A percentile compares a stretch with the other conserved stretches of the same genome.
These are phyloP conservation scores for Sylvilagus bachmani DNA, from an alignment of 2,113 vertebrate species.

Conservation along the genomic window DNA sequence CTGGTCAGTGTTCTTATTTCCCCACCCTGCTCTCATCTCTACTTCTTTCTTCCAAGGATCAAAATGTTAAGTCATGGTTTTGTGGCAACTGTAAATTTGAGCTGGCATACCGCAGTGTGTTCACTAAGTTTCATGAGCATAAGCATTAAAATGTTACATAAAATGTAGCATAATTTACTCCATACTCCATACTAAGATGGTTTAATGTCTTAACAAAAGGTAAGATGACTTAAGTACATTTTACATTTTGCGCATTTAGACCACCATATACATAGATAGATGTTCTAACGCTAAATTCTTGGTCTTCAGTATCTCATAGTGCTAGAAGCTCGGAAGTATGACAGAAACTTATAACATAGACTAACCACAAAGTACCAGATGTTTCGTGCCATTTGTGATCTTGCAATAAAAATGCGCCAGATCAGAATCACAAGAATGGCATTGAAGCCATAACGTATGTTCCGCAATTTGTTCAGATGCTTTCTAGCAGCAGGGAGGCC, in stretches of 20 bases:
- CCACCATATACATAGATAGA: no score
- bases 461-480: constrained; percentile 91
- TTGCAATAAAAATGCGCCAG: constrained; percentile 93
- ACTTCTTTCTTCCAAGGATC: background rate
- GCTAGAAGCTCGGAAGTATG: constrained; percentile 99
- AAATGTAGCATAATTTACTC: constrained; percentile 83
- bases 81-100: no score
- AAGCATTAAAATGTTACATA: constrained; percentile 1
- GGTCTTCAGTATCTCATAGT: constrained; percentile 96
- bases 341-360: constrained; percentile 99
- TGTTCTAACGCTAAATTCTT: no score
- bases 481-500: no score
- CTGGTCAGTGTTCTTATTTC: constrained; percentile 87
- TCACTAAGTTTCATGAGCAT: no score
- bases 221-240: constrained; percentile 88
- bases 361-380: constrained; percentile 99
- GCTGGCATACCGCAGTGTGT: no score
- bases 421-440: constrained; percentile 91
- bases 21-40: constrained; percentile 51
- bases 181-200: constrained; percentile 84
- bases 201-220: constrained; percentile 88
- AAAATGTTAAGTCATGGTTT: no score
- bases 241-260: constrained; percentile 87
- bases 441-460: constrained; percentile 99
- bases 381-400: constrained; percentile 99